Conservation (phyloP, 2,113 vertebrate species). For the Dicaeum eximium region DNA sequence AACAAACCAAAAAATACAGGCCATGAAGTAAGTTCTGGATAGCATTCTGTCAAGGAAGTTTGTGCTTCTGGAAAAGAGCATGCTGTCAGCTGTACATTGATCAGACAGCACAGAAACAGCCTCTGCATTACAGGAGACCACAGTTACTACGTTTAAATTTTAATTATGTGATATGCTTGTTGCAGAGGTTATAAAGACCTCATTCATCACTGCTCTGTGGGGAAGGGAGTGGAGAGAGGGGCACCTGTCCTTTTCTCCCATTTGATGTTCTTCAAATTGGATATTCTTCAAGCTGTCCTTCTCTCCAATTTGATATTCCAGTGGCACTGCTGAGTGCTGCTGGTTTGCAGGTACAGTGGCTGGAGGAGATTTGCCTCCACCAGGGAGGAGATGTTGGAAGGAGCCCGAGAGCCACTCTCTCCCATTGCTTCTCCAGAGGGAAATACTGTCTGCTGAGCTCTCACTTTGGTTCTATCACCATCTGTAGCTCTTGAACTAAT, state of each 20-base stretch:
- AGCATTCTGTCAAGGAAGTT: background rate
- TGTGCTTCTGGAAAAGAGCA: background rate
- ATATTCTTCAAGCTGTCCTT: too few relatives aligned
- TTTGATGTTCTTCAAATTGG: too few relatives aligned
- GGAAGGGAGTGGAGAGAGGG: background rate
- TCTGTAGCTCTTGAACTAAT: background rate
- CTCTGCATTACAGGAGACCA: background rate
- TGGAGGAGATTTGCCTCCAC: background rate
- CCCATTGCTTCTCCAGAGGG: background rate
- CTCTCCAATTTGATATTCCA: background rate
- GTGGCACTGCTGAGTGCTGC: background rate
- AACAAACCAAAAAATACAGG: background rate
- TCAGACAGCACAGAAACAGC: background rate
- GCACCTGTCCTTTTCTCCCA: background rate
- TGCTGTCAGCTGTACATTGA: background rate
- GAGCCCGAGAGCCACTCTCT: background rate
- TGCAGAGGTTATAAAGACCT: background rate
- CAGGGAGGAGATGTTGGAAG: background rate
- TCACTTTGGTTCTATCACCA: background rate
- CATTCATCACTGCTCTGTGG: background rate
- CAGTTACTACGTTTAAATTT: background rate
- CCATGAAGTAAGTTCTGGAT: background rate
- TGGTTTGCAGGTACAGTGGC: background rate
- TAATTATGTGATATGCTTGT: background rate
- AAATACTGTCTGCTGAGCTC: background rate